Evolutionary conservation across 2,113 vertebrate genomes (phyloP), one percentile per base, ranked within the genome.

Genomic region (Hassar affinis): DNA sequence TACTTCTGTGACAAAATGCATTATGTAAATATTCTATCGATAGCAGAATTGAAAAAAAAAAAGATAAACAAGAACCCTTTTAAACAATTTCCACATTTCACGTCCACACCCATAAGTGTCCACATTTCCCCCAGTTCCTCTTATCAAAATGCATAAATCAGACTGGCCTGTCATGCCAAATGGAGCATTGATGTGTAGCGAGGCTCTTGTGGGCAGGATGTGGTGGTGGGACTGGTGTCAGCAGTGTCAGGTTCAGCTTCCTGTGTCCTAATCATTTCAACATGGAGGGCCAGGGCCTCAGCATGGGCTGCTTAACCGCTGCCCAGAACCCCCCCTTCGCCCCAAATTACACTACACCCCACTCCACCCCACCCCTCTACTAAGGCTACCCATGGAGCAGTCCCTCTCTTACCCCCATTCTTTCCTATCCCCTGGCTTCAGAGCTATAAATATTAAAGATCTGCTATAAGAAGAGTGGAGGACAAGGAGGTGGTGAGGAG

Each of bases 241-340:
- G 89, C 90, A 89, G 91, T 90, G 94, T 95, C 95, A 95, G 93
- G 88, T 95, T 94, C 88, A 87, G 92, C 93, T 95, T 96, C 95
- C 95, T 95, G 93, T 92, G 85, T 89, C 89, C 88, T 95, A 95
- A 96, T 96, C 93, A 95, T 89, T 95, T 93, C 94, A 94, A 84
- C 86, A 92, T 95, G 94, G 89, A 83, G 87, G 86, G 85, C 79
- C 22, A 45, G 66, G 87, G 84, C 82, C 85, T 82, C 85, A 56
- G 80, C 87, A 64, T 64, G 87, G 84, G 82, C 90, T 87, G 81
- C 84, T 82, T 51, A 81, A 88, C 18, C 33, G 84, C 83, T 84
- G 86, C 83, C 81, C 80, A 89, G 81, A 66, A 84, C 14, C 81
- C 62, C 51, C 51, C 14, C 15, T 5, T 2, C 0, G 82, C 77